Evolutionary conservation across 1,140 invertebrate species (phyloP), one percentile per base, ranked within the genome.

Genomic region (Ooceraea biroi): DNA sequence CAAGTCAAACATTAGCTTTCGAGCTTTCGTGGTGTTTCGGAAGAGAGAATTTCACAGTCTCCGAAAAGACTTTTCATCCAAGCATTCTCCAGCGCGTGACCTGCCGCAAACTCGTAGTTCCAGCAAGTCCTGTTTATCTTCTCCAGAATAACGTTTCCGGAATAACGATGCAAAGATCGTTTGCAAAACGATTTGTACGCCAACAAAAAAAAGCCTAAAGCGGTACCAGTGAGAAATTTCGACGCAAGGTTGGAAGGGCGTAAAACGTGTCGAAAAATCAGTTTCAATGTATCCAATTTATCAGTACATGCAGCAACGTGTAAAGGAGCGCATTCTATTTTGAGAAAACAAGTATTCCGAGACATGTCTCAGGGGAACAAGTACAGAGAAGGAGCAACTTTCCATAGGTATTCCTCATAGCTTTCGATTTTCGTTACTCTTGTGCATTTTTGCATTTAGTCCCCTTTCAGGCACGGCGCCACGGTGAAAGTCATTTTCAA

Each of bases 121-220:
- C 76, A 14, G 27, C 63, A n/a, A n/a, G 44, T 80, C 65, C 65
- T 80, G 76, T 80, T 80, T 80, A 65, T 80, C 76, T 80, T 68
- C 76, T 55, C 63, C 50, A 11, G 50, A 69, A 69, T 68, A 78
- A 78, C 65, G 76, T 46, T 78, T 10, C 63, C n/a, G n/a, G n/a
- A n/a, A n/a, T n/a, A n/a, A 63, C 63, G 76, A 68, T 61, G 61
- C 55, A 68, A 36, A 36, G 48, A 68, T 48, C 30, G 76, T 63
- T 46, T 65, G 65, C 50, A 71, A 71, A 80, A 80, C 65, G 76
- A 17, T 80, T 69, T 71, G 25, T 46, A 25, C n/a, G n/a, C n/a
- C n/a, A n/a, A n/a, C n/a, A n/a, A n/a, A n/a, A n/a, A n/a, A n/a
- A n/a, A 1, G 19, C 7, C n/a, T 55, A 36, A 63, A 63, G 36